Evolutionary conservation across 2,888 invertebrate species (phyloP), one percentile per base, ranked within the genome.

Genomic region (Acronicta alni): DNA sequence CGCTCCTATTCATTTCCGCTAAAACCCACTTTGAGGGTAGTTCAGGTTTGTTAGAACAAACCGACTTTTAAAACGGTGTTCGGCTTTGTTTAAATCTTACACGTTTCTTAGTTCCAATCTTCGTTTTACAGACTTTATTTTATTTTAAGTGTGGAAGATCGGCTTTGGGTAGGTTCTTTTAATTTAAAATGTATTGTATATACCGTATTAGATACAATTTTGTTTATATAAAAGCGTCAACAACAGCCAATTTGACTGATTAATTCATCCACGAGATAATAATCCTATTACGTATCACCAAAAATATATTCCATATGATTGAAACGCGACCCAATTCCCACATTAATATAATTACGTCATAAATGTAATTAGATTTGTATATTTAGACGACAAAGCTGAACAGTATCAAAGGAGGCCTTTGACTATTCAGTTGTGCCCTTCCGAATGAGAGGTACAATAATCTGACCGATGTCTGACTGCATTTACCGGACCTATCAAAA

Each of bases 1-100:
- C 85, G 81, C 77, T 80, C 75, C 82, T 80, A 76, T 89, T 89
- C 86, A 88, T 89, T 91, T 90, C 89, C 89, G 84, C 77, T 80
- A 79, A 81, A 84, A 81, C 83, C 81, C 79, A 84, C 85, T 86
- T 86, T 80, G 80, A 77, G 81, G 75, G 72, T 80, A 83, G 78
- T 85, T 79, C 69, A 66, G 78, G 75, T 79, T 80, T 76, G 79
- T 79, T 77, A 79, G 72, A 79, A 73, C 73, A 72, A 79, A 72
- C 77, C 69, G 72, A 77, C 77, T 76, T 79, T 74, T 71, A 80
- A 79, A 76, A 72, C 67, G 72, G 66, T 62, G 68, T 67, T 67
- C 57, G 55, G 55, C 62, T 72, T 69, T 69, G 63, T 77, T 76
- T 76, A 69, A 77, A 69, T 65, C 77, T 74, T 69, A 66, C 58